These are phyloP conservation scores for Magallana nippona DNA, from an alignment of 2,888 invertebrate genomes.

Conservation along the genomic window DNA sequence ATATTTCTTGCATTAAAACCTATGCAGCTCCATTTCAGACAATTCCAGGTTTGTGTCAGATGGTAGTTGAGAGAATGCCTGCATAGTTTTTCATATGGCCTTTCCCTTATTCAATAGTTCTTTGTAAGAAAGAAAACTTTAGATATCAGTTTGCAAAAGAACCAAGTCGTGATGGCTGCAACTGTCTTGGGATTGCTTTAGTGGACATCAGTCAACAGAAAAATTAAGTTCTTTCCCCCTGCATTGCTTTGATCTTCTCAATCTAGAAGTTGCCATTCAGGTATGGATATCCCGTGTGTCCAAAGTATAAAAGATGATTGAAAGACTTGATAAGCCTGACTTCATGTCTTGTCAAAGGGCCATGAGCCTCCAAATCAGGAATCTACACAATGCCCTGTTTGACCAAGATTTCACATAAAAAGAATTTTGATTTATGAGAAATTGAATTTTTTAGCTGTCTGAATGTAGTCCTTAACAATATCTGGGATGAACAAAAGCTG, in stretches of 20 bases:
- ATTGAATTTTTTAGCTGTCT: not conserved
- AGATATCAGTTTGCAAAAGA: not conserved
- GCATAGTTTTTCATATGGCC: not conserved
- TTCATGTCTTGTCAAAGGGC: conserved; percentile 12
- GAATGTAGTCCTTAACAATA: not conserved
- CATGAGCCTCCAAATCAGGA: not conserved
- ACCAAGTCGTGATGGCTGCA: not conserved
- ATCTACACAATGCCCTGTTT: conserved; percentile 22
- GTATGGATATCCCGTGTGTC: not conserved
- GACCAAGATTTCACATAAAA: conserved; percentile 6
- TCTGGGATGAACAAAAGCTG: not conserved
- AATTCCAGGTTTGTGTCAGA: conserved; percentile 11
- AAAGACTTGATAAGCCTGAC: conserved; percentile 28
- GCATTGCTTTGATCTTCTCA: conserved; percentile 21
- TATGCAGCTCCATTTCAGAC: not conserved
- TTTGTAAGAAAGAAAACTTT: not conserved
- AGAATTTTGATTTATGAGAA: conserved; percentile 27
- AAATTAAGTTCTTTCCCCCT: not conserved
- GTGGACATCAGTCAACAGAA: conserved; percentile 19
- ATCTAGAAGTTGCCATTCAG: not conserved
- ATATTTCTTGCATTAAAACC: conserved; percentile 16
- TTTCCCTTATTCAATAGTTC: not conserved
- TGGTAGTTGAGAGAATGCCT: not conserved
- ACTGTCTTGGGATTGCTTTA: not conserved
- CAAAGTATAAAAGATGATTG: conserved; percentile 27